phyloP scores from a whole-genome alignment of 1,140 invertebrate genomes.

The Hylaeus anthracinus region DNA sequence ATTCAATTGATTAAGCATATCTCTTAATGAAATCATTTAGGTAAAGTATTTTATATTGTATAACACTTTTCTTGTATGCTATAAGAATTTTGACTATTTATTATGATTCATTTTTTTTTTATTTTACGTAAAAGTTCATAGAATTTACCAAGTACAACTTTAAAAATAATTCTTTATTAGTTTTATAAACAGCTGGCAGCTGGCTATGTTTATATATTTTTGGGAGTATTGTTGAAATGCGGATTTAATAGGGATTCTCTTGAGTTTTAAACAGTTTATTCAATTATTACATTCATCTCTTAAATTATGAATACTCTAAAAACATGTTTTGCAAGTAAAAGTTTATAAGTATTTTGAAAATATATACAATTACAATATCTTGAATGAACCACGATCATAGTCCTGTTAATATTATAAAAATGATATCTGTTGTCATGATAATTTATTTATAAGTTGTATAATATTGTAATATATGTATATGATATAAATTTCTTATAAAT shows the following conservation, averaged over 20 bases:
- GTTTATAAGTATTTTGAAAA: constrained; percentile 5
- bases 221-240: neutral
- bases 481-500: constrained; percentile 1
- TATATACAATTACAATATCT: constrained; percentile 13
- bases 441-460: constrained; percentile 17
- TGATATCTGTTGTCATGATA: neutral
- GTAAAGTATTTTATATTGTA: constrained; percentile 7
- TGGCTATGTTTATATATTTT: neutral
- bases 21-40: neutral
- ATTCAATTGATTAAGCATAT: neutral
- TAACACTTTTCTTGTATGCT: neutral
- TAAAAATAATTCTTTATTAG: neutral
- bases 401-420: constrained; percentile 2
- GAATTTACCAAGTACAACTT: neutral
- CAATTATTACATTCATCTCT: neutral
- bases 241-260: neutral
- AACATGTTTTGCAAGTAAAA: neutral
- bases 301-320: neutral
- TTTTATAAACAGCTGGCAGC: neutral
- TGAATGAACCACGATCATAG: neutral
- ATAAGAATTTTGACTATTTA: neutral
- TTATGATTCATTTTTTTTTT: too few relatives aligned
- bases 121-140: neutral
- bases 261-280: neutral
- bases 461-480: constrained; percentile 20